A percentile compares a stretch with the other conserved stretches of the same genome.
Conservation (phyloP, 1,140 invertebrate genomes). For the Scylla paramamosain region DNA sequence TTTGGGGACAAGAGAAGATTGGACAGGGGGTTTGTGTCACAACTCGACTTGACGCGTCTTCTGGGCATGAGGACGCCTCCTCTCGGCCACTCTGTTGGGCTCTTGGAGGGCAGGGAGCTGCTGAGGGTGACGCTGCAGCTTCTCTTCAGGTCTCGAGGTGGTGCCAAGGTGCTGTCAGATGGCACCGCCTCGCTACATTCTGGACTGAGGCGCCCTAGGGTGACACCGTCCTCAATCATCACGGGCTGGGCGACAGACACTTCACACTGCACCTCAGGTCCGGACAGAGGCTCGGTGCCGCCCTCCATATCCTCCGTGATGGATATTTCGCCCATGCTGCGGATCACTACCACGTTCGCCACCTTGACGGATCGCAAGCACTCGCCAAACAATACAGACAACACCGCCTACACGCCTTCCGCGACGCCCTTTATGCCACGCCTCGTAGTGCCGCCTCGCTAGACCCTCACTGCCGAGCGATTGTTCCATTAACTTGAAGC, state of each 20-base stretch:
- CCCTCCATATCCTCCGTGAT: neutral
- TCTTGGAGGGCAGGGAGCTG: neutral
- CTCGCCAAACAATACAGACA: neutral
- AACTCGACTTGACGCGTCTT: neutral
- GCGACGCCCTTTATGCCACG: neutral
- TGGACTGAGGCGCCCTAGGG: neutral
- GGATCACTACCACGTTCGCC: neutral
- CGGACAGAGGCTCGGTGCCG: neutral
- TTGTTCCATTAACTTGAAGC: neutral
- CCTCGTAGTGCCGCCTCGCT: neutral
- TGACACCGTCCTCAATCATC: neutral
- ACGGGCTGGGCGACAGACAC: neutral
- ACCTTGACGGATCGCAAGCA: neutral
- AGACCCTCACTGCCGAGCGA: neutral
- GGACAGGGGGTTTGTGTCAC: neutral
- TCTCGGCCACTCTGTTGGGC: neutral
- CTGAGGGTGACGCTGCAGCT: neutral
- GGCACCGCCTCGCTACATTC: neutral
- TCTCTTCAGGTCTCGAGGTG: neutral
- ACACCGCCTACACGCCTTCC: neutral
- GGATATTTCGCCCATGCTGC: neutral
- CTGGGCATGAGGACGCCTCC: neutral
- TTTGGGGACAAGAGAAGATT: neutral
- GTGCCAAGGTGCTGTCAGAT: neutral
- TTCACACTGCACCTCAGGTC: neutral